Conservation (phyloP, 2,113 vertebrate genomes). For the Ptyas mucosa region DNA sequence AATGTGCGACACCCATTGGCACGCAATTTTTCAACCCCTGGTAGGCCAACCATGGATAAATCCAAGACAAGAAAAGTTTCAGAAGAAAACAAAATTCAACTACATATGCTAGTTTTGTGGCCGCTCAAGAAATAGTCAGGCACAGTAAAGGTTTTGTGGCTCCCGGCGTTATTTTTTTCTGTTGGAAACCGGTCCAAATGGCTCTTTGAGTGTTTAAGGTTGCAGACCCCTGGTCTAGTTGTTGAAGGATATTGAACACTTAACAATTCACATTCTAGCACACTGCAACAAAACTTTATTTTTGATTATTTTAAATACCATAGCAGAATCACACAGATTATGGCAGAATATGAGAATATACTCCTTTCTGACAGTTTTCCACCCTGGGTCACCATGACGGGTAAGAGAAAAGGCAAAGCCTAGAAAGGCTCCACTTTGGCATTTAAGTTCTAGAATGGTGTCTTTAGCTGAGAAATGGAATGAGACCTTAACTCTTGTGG, state of each 20-base stretch:
- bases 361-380: background rate
- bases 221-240: too few species aligned
- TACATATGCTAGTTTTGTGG: too few species aligned
- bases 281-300: background rate
- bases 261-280: background rate
- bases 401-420: background rate
- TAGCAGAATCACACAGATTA: background rate
- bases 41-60: too few species aligned
- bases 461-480: background rate
- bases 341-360: background rate
- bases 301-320: background rate
- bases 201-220: too few species aligned
- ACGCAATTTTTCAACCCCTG: too few species aligned
- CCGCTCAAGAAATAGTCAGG: too few species aligned
- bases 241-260: background rate
- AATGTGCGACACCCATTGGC: too few species aligned
- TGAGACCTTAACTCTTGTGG: background rate
- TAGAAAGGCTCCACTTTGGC: background rate
- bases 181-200: too few species aligned
- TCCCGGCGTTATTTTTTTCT: too few species aligned
- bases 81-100: too few species aligned
- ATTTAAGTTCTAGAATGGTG: background rate
- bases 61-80: too few species aligned
- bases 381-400: background rate
- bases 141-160: too few species aligned